Evolutionary conservation across 2,797 vertebrate genomes (phyloP), one percentile per base, ranked within the genome.

Genomic region (Melanotaenia pygmaea): DNA sequence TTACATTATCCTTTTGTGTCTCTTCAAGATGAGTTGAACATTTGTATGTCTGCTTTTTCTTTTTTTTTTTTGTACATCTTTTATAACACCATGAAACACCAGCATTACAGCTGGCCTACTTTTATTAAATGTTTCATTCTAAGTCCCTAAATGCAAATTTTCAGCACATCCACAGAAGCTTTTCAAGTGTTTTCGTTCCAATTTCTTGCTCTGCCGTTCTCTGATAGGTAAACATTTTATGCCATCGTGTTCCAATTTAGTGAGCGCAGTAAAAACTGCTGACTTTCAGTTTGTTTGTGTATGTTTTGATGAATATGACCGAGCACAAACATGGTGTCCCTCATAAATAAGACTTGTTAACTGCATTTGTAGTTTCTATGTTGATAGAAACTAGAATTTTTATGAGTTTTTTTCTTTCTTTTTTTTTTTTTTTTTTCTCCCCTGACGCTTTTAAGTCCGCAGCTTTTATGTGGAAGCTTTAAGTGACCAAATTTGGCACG

Each of bases 191-290:
- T 83, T 78, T 77, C 64, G 68, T 70, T 56, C 53, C 53, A 47
- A 37, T 69, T 70, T 69, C 65, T 57, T 2, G 66, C 74, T 70
- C 64, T 9, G 38, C 72, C 43, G 5, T 72, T 45, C 62, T 70
- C 67, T 82, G 68, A 87, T 72, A 83, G 76, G 72, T 63, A 77
- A 84, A 83, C 61, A 57, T 72, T 69, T 73, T 80, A 51, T 47
- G 68, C 81, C 60, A 69, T 12, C 45, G 22, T 57, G 58, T 59
- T 64, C 77, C 79, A 70, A 40, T 89, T 91, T 67, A 69, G 68
- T 22, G 54, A 72, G 70, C 69, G 59, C 77, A 65, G 69, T 64
- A 28, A 54, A 83, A 89, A 92, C 76, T 85, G 91, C 90, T 91
- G 88, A 90, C 86, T 63, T 62, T 82, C 77, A 65, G 35, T 85